Base-by-base conservation (phyloP, 2,113 vertebrate genomes). In the Ameiurus melas region DNA sequence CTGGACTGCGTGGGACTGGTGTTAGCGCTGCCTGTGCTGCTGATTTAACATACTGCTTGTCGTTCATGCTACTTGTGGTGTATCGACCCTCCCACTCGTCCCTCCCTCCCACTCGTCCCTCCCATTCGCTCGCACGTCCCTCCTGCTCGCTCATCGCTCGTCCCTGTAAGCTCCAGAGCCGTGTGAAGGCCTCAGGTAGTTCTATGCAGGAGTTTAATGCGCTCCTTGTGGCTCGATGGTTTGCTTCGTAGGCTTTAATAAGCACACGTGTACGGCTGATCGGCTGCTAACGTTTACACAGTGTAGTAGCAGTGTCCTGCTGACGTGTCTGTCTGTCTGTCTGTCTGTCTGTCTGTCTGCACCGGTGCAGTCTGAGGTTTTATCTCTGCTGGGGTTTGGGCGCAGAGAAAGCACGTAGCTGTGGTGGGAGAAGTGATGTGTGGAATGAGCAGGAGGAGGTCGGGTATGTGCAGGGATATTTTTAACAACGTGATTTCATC, bases 401-500 rank as follows among this genome's bases (percentile, higher is more conserved):
- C 25, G 0, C 12, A 17, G 51, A 30, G 73, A 78, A 64, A 53
- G 64, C n/a, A 53, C 8, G 22, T 43, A 22, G 36, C 39, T 12
- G 51, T 82, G 47, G 85, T 51, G 85, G 64, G 43, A 27, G 53
- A 81, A 78, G 87, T 80, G 84, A 71, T 13, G 47, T 75, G 30
- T 86, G 62, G 39, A 83, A 88, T 75, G 33, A 68, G 39, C 33
- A 75, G 25, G 77, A 85, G 64, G 83, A 55, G 71, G 73, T 53
- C 5, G n/a, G 68, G 4, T 68, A 43, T 83, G 83, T 66, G 58
- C 80, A 20, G 68, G 70, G 85, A 83, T 91, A 90, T 90, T 91
- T 91, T 91, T 91, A 88, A 88, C 88, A 43, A 27, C 30, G 77
- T 91, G 89, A 91, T 89, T 89, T 91, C 89, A 91, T 91, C 87